Percentiles rank a stretch among this genome's conserved stretches.
Conservation (phyloP, 2,888 invertebrate species). For the Polyommatus icarus region DNA sequence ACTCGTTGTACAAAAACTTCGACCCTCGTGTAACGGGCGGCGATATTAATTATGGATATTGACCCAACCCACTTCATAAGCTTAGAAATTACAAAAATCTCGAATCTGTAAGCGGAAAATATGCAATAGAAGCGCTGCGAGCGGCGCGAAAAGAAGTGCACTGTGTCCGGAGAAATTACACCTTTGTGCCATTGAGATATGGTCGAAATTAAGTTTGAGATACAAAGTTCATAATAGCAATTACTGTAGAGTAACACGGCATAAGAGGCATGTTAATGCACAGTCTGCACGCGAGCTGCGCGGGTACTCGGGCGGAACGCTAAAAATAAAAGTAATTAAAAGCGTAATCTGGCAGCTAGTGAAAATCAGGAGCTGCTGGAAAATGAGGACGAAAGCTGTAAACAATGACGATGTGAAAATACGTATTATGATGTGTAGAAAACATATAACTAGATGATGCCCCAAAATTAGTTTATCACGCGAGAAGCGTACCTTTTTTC, state of each 20-base stretch:
- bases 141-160: constrained; percentile 33
- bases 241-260: constrained; percentile 52
- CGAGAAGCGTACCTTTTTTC: too few species aligned
- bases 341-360: constrained; percentile 32
- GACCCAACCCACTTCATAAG: constrained; percentile 35
- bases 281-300: constrained; percentile 53
- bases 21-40: constrained; percentile 5
- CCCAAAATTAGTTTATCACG: too few species aligned
- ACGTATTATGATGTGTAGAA: neutral
- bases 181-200: neutral
- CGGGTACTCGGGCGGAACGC: constrained; percentile 40
- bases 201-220: constrained; percentile 28
- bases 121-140: constrained; percentile 37
- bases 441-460: too few species aligned
- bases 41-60: constrained; percentile 28
- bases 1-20: constrained; percentile 4
- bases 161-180: constrained; percentile 25
- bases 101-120: constrained; percentile 37
- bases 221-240: constrained; percentile 52
- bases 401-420: neutral
- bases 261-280: constrained; percentile 56
- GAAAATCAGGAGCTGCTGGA: constrained; percentile 16
- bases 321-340: constrained; percentile 37
- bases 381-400: neutral
- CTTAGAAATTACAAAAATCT: constrained; percentile 39